These are phyloP conservation scores for Endotricha flammealis DNA, from an alignment of 2,888 invertebrate species.

Conservation along the genomic window DNA sequence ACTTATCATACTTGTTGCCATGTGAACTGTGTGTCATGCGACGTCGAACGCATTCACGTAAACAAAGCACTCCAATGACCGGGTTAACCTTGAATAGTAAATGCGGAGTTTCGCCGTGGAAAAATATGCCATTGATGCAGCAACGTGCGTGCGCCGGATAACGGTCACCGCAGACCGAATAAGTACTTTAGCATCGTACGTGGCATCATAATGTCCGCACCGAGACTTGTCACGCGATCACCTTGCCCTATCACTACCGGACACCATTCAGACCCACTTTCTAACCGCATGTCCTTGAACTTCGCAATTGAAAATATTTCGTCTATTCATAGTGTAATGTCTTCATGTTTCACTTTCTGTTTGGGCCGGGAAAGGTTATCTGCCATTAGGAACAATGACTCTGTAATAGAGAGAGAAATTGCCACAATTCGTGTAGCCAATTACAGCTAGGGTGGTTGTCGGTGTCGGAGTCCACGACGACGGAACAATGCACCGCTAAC, in stretches of 20 bases:
- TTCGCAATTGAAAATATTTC: slow-evolving; percentile 16
- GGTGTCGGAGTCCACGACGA: slow-evolving; percentile 30
- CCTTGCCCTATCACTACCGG: slow-evolving; percentile 47
- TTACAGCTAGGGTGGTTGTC: slow-evolving; percentile 28
- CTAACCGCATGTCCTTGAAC: slow-evolving; percentile 61
- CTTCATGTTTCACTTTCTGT: slow-evolving; percentile 18
- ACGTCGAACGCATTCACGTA: slow-evolving; percentile 47
- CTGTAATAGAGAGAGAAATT: slow-evolving; percentile 23
- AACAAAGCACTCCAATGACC: slow-evolving; percentile 72
- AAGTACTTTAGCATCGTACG: slow-evolving; percentile 72
- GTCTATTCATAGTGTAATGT: slow-evolving; percentile 11
- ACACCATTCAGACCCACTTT: slow-evolving; percentile 61
- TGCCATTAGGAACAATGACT: slow-evolving; percentile 12
- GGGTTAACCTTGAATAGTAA: slow-evolving; percentile 76
- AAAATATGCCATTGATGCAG: slow-evolving; percentile 77
- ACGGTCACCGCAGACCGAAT: slow-evolving; percentile 73
- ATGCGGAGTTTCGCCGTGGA: slow-evolving; percentile 70
- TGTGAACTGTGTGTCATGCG: slow-evolving; percentile 31
- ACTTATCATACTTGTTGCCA: slow-evolving; percentile 22
- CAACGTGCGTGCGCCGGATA: slow-evolving; percentile 70
- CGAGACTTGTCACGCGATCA: slow-evolving; percentile 65
- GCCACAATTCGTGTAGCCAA: slow-evolving; percentile 29
- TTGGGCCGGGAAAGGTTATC: slow-evolving; percentile 11
- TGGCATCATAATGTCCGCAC: slow-evolving; percentile 69
- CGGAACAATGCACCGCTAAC: slow-evolving; percentile 54